Percentiles rank a stretch among this genome's conserved stretches.
Conservation (phyloP, 2,888 invertebrate species). For the Calliphora vomitoria region DNA sequence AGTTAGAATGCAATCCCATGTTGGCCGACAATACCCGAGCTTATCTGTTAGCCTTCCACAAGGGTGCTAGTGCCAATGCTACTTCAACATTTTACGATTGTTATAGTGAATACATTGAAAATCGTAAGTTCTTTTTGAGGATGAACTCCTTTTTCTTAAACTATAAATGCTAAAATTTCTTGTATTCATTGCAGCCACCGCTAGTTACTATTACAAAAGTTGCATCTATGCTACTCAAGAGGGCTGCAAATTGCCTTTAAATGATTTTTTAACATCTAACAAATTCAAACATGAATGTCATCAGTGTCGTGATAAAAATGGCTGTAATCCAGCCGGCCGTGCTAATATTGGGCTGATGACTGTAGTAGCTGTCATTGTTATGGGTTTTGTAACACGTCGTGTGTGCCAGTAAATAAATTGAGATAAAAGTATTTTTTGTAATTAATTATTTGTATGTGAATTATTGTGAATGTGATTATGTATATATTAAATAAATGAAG, state of each 20-base stretch:
- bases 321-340: constrained; percentile 76
- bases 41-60: constrained; percentile 72
- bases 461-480: no score
- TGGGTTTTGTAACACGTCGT: constrained; percentile 10
- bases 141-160: not conserved
- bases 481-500: no score
- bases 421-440: no score
- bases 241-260: constrained; percentile 61
- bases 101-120: constrained; percentile 70
- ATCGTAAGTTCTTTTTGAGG: constrained; percentile 65
- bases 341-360: constrained; percentile 34
- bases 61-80: constrained; percentile 60
- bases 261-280: constrained; percentile 21
- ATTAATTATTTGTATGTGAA: no score
- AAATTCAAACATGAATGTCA: constrained; percentile 47
- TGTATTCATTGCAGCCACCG: constrained; percentile 44
- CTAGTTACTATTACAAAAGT: constrained; percentile 70
- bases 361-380: constrained; percentile 26
- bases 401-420: no score
- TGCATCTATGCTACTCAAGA: constrained; percentile 67
- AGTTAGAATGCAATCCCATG: constrained; percentile 75
- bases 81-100: constrained; percentile 65
- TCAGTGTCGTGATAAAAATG: constrained; percentile 69
- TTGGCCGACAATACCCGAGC: constrained; percentile 71
- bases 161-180: not conserved